Evolutionary conservation across 2,888 invertebrate species (phyloP).

Genomic region (Apamea monoglypha): DNA sequence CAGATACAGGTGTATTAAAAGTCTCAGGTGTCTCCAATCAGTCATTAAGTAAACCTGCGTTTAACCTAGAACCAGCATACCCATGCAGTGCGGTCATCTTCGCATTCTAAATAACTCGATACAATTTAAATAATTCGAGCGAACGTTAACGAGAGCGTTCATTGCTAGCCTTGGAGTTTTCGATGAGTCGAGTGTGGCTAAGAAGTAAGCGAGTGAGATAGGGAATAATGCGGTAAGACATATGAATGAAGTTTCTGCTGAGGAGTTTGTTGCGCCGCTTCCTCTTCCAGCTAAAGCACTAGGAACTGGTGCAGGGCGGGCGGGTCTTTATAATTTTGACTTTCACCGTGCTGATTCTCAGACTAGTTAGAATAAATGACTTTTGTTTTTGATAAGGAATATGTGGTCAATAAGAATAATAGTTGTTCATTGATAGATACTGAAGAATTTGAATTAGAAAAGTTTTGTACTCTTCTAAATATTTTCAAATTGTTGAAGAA

Average conservation of each 20-base stretch:
- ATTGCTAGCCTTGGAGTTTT: constrained; percentile 79
- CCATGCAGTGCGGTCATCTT: constrained; percentile 55
- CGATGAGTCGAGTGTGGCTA: constrained; percentile 68
- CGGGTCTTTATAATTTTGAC: neutral
- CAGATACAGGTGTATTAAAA: constrained; percentile 41
- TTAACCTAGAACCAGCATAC: constrained; percentile 50
- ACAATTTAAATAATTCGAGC: constrained; percentile 64
- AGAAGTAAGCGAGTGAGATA: constrained; percentile 15
- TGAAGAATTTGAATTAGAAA: neutral
- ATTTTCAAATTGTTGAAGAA: neutral
- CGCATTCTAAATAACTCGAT: constrained; percentile 58
- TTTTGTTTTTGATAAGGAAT: neutral
- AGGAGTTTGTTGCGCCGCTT: neutral
- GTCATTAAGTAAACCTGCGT: constrained; percentile 38
- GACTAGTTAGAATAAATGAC: neutral
- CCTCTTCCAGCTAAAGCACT: neutral
- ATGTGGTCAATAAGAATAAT: neutral
- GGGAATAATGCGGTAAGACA: neutral
- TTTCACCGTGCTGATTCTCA: too few relatives aligned
- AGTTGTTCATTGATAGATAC: too few relatives aligned
- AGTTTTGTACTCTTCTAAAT: neutral
- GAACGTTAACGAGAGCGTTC: constrained; percentile 57
- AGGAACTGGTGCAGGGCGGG: neutral
- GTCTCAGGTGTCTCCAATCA: constrained; percentile 39
- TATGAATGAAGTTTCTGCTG: neutral